Evolutionary conservation across 2,888 invertebrate genomes (phyloP).

Genomic region (Heliconius sara): DNA sequence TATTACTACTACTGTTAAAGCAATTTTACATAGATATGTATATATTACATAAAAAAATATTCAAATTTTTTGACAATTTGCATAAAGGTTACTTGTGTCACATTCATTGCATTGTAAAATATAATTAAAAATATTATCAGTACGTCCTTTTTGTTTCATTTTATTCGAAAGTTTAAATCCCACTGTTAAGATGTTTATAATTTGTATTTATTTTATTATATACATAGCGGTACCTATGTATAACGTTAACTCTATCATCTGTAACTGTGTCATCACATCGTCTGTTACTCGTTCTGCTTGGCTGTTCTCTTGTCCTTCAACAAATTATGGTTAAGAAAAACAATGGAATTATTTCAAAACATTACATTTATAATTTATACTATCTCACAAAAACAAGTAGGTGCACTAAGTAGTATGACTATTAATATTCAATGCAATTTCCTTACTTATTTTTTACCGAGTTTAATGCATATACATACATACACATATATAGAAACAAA

Average conservation of each 20-base stretch:
- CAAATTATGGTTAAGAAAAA: not conserved
- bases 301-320: not conserved
- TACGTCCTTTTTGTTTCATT: not conserved
- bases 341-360: not conserved
- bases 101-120: not conserved
- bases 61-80: too few relatives aligned
- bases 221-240: not conserved
- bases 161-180: not conserved
- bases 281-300: not conserved
- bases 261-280: not conserved
- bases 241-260: not conserved
- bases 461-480: not conserved
- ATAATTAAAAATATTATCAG: not conserved
- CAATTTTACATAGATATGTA: slow-evolving; percentile 13
- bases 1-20: not conserved
- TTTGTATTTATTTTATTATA: not conserved
- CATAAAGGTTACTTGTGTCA: not conserved
- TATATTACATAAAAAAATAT: too few relatives aligned
- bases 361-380: not conserved
- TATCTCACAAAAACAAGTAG: not conserved
- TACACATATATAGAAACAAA: not conserved
- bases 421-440: not conserved
- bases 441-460: not conserved
- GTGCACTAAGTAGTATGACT: not conserved
- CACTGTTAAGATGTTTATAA: not conserved